A percentile compares a stretch with the other conserved stretches of the same genome.
Conservation (phyloP, 2,888 invertebrate genomes). For the Drosophila helvetica region DNA sequence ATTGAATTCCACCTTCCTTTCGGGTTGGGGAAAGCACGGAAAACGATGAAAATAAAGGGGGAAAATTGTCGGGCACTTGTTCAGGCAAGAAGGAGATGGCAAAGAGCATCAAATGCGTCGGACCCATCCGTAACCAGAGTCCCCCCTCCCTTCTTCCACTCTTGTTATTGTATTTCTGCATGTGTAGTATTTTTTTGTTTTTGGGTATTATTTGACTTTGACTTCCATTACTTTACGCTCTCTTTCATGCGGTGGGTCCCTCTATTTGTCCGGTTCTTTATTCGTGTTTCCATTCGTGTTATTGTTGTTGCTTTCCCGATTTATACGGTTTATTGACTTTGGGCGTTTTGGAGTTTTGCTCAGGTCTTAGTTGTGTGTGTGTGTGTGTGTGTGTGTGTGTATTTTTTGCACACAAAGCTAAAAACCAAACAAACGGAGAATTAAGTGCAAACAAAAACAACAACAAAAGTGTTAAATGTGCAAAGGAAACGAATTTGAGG, state of each 20-base stretch:
- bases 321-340: constrained; percentile 74
- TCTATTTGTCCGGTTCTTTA: constrained; percentile 45
- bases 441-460: constrained; percentile 60
- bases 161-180: neutral
- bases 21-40: too few species aligned
- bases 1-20: too few species aligned
- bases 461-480: constrained; percentile 50
- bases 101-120: neutral
- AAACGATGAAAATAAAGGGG: too few species aligned
- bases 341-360: constrained; percentile 36
- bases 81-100: too few species aligned
- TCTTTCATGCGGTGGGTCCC: constrained; percentile 7
- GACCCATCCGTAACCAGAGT: neutral
- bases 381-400: constrained; percentile 2
- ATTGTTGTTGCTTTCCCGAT: constrained; percentile 36
- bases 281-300: constrained; percentile 31
- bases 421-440: constrained; percentile 66
- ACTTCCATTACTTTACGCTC: constrained; percentile 12
- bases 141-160: too few species aligned
- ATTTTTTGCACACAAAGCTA: constrained; percentile 71
- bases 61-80: too few species aligned
- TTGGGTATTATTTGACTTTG: constrained; percentile 1
- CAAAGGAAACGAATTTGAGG: constrained; percentile 1
- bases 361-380: constrained; percentile 4
- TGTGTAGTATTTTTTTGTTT: neutral